Evolutionary conservation across 1,140 invertebrate species (phyloP).

Genomic region (Pogonognathellus flavescens): DNA sequence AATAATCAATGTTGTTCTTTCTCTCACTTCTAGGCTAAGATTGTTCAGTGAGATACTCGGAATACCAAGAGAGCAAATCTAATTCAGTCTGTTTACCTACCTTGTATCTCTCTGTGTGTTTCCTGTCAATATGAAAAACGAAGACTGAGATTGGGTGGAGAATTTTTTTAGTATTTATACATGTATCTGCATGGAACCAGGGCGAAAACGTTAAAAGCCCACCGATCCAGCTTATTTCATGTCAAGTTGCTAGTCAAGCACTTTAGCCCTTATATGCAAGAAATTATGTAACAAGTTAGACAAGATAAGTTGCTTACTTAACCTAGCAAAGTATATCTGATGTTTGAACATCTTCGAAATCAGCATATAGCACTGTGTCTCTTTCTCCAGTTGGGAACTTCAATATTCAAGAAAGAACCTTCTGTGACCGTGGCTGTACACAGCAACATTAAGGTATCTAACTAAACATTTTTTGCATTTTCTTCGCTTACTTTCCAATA

Average conservation of each 20-base stretch:
- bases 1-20: not conserved
- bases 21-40: not conserved
- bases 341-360: conserved; percentile 37
- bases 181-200: not conserved
- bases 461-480: conserved; percentile 27
- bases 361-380: not conserved
- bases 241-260: conserved; percentile 20
- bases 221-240: conserved; percentile 14
- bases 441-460: not conserved
- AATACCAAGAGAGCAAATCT: no score
- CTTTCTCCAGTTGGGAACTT: conserved; percentile 17
- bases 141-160: conserved; percentile 10
- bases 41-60: no score
- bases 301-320: conserved; percentile 42
- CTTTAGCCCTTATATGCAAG: conserved; percentile 27
- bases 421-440: not conserved
- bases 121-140: not conserved
- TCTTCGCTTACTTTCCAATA: not conserved
- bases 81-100: not conserved
- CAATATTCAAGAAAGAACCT: not conserved
- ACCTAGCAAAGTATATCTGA: conserved; percentile 6
- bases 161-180: conserved; percentile 23
- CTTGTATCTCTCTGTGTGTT: not conserved
- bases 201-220: not conserved
- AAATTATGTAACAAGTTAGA: conserved; percentile 25